Base-by-base conservation (phyloP, 2,888 invertebrate genomes). In the Blomia tropicalis region DNA sequence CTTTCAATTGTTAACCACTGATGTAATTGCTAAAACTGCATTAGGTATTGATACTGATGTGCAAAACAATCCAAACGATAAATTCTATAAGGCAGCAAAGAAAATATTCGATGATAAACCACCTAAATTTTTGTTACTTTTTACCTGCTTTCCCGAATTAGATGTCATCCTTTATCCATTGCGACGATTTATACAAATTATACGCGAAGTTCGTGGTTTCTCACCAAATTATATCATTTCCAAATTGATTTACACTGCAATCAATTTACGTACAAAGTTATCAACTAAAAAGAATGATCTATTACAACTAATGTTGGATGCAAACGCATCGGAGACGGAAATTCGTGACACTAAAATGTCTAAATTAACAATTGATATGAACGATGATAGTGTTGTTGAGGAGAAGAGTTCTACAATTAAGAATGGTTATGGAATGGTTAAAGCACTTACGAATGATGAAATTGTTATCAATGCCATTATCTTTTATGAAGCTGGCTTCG, bases 1-100 rank as follows among this genome's bases (percentile, higher is more conserved):
- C 43, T 65, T 64, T 31, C 65, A 67, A 51, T 58, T 63, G 2
- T 58, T 67, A 14, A 67, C 67, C 0, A 65, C 65, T 62, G 67
- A 67, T 44, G 63, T 64, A 14, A 65, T 67, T 23, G 66, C 66
- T 22, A 47, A 66, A 44, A 66, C 64, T 65, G 3, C 36, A 36
- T 66, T 67, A n/a, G 67, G 67, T 19, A 65, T 67, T 14, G 58
- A 67, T 25, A 65, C 64, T 2, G 62, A 67, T 58, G 63, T 63
- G 2, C 67, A 67, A 51, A 64, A 62, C 11, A 47, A 67, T 25
- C 64, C 67, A 2, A 54, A 67, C 3, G 65, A 67, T 44, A 47
- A 51, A 31, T 63, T 63, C 17, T 30, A 62, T 19, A 23, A 53
- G 43, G 63, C 63, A 19, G 60, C 63, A 1, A 44, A 63, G 43